Evolutionary conservation across 2,797 vertebrate genomes (phyloP).

Genomic region (Leuciscus waleckii): DNA sequence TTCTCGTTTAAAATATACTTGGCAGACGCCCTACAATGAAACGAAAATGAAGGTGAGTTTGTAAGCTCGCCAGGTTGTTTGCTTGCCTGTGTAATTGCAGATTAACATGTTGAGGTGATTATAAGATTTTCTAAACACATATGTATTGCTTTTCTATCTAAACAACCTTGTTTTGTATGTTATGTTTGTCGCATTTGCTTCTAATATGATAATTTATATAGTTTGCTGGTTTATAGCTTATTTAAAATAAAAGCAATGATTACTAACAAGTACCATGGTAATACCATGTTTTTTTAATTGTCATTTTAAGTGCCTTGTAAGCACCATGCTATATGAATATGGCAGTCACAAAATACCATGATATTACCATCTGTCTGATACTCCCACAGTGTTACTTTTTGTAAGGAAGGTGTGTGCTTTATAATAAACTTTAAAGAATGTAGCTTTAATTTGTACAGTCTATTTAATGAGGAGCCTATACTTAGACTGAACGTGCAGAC

Average conservation of each 20-base stretch:
- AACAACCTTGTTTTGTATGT: not conserved
- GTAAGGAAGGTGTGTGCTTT: not conserved
- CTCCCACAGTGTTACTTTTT: not conserved
- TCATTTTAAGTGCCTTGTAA: not conserved
- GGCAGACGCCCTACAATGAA: not conserved
- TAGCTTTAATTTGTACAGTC: not conserved
- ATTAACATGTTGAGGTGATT: slow-evolving; percentile 26
- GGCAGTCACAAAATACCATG: not conserved
- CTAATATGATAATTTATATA: not conserved
- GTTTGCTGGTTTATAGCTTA: not conserved
- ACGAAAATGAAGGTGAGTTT: slow-evolving; percentile 38
- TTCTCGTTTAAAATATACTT: not conserved
- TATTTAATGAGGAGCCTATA: not conserved
- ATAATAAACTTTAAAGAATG: not conserved
- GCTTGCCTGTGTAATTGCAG: not conserved
- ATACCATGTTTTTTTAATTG: not conserved
- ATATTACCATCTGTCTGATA: not conserved
- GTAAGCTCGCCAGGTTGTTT: not conserved
- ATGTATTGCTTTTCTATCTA: not conserved
- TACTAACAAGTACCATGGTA: not conserved
- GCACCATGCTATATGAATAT: not conserved
- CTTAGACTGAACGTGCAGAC: not conserved
- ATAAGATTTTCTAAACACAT: not conserved
- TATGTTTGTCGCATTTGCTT: not conserved
- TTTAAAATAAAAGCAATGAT: not conserved